These are phyloP conservation scores for Ceratothoa steindachneri DNA, from an alignment of 2,888 invertebrate species.

Conservation along the genomic window DNA sequence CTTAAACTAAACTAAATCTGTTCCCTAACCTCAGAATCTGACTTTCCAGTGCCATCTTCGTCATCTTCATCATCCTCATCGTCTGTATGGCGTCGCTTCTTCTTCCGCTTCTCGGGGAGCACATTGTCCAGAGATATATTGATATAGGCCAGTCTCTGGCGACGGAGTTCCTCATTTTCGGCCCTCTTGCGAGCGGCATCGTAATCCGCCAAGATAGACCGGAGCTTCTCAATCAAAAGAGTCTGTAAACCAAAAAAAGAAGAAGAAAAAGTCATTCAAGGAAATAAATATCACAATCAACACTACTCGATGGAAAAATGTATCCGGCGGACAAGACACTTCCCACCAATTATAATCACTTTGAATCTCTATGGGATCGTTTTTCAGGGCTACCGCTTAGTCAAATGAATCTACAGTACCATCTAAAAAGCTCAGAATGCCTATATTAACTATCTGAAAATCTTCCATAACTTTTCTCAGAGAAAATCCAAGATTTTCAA, in stretches of 20 bases:
- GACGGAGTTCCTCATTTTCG: conserved; percentile 58
- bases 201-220: conserved; percentile 68
- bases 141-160: conserved; percentile 68
- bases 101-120: conserved; percentile 56
- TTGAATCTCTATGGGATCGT: too few species aligned
- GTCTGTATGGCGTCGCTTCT: conserved; percentile 41
- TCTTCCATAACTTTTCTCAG: too few species aligned
- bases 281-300: background rate
- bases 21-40: conserved; percentile 26
- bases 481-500: too few species aligned
- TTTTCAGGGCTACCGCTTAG: too few species aligned
- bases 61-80: conserved; percentile 50
- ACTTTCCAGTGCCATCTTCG: conserved; percentile 46
- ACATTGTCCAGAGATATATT: conserved; percentile 72
- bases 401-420: too few species aligned
- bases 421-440: too few species aligned
- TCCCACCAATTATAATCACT: too few species aligned
- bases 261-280: background rate
- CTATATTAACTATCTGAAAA: too few species aligned
- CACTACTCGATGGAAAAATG: background rate
- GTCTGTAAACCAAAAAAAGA: conserved; percentile 54
- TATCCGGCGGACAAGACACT: background rate
- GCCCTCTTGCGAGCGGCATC: conserved; percentile 68
- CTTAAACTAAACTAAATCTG: too few species aligned
- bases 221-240: conserved; percentile 67